phyloP scores from a whole-genome alignment of 2,888 invertebrate species.

The Macrosoma leucophasiata region DNA sequence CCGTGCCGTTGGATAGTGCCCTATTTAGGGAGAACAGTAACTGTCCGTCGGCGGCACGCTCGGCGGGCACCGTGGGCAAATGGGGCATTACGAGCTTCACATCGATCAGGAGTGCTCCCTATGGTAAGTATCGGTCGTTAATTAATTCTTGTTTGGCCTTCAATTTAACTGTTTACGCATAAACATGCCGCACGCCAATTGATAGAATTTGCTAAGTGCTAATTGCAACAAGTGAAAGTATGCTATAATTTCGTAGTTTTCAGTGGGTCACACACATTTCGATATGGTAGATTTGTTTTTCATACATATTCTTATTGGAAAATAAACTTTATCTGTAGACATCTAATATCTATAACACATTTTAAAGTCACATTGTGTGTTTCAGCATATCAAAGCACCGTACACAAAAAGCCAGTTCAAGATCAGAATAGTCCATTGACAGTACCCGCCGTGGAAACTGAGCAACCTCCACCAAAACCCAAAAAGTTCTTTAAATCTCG shows the following conservation, averaged over 20 bases:
- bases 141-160: conserved; percentile 26
- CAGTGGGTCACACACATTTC: no score
- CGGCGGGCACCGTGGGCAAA: conserved; percentile 93
- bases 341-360: background rate
- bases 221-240: no score
- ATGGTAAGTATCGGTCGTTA: conserved; percentile 71
- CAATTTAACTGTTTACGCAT: conserved; percentile 15
- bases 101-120: conserved; percentile 86
- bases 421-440: conserved; percentile 73
- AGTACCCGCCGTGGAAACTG: conserved; percentile 70
- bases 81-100: conserved; percentile 97
- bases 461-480: conserved; percentile 80
- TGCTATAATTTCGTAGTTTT: no score
- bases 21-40: conserved; percentile 86
- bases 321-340: no score
- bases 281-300: no score
- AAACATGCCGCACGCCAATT: no score
- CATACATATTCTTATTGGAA: no score
- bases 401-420: conserved; percentile 65
- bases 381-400: conserved; percentile 63
- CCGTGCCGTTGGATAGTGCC: conserved; percentile 78
- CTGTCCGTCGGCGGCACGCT: conserved; percentile 90
- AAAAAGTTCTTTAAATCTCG: conserved; percentile 94
- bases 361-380: conserved; percentile 21
- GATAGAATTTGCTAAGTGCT: no score